Base-by-base conservation (phyloP, 2,888 invertebrate species). In the Lobophora halterata region DNA sequence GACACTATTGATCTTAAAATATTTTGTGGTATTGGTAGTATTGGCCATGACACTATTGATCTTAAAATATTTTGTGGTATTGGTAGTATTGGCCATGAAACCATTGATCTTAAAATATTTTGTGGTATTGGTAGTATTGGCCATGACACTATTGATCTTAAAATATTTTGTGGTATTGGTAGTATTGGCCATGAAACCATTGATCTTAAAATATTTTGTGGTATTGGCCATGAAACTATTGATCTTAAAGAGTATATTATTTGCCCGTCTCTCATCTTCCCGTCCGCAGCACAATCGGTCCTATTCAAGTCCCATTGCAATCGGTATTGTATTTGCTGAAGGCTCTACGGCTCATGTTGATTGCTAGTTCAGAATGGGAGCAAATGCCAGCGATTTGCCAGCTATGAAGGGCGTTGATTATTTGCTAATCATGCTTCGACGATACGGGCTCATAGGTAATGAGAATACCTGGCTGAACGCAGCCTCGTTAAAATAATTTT, bases 291-390 rank as follows among this genome's bases (percentile, higher is more conserved):
- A 69, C 71, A 55, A 69, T 72, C 65, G 62, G 58, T 59, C 61
- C 61, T 56, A 65, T 71, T 78, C 67, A 66, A 73, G 73, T 61
- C 65, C 64, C 67, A 71, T 71, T 77, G 78, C 78, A 71, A 65
- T 65, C 67, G 68, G 71, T 78, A 79, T 80, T 80, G 78, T 82
- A 65, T 86, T 85, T 85, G 73, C 80, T 51, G 69, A 83, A 72
- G 74, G 75, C 85, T 85, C 72, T 64, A 72, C 69, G 58, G 76
- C 67, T 74, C 79, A 71, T 80, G 83, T 83, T 75, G 79, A 79
- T 79, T 75, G 77, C 63, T 75, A 73, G 75, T 79, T 69, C 20
- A 68, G 67, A 68, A 71, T 61, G 66, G 63, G 69, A 64, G 58
- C 59, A 52, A 59, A 56, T 54, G 60, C 54, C 57, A 57, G 61